phyloP scores from a whole-genome alignment of 2,113 vertebrate genomes.

The Buteo buteo region DNA sequence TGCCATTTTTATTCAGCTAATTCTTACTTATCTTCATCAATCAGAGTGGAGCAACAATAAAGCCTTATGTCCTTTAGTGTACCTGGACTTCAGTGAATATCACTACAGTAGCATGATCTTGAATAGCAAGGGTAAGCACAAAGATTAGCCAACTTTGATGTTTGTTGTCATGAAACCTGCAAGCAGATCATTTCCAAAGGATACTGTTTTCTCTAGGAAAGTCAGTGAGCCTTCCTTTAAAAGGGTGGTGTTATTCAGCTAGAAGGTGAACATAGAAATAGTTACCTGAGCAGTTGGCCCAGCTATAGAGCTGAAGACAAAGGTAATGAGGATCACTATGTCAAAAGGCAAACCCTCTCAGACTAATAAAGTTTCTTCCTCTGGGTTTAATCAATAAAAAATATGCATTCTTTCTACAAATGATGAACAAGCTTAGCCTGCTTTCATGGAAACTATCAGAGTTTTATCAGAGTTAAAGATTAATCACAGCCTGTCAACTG shows the following conservation, averaged over 20 bases:
- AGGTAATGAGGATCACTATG: background rate
- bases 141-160: background rate
- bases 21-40: background rate
- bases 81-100: background rate
- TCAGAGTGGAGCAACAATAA: background rate
- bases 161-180: background rate
- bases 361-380: background rate
- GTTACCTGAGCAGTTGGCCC: background rate
- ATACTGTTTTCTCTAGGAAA: background rate
- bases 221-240: background rate
- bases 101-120: background rate
- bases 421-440: background rate
- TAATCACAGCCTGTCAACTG: background rate
- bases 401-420: background rate
- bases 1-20: background rate
- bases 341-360: background rate
- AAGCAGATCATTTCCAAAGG: background rate
- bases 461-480: background rate
- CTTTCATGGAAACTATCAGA: background rate
- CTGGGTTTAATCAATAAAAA: background rate
- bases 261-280: background rate
- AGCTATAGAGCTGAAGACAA: background rate
- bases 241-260: rapidly evolving
- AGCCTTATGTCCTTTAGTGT: rapidly evolving
- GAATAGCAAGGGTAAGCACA: background rate